A percentile compares a stretch with the other conserved stretches of the same genome.
Evolutionary conservation across 2,113 vertebrate genomes (phyloP).

Genomic region (Glaucidium brasilianum): DNA sequence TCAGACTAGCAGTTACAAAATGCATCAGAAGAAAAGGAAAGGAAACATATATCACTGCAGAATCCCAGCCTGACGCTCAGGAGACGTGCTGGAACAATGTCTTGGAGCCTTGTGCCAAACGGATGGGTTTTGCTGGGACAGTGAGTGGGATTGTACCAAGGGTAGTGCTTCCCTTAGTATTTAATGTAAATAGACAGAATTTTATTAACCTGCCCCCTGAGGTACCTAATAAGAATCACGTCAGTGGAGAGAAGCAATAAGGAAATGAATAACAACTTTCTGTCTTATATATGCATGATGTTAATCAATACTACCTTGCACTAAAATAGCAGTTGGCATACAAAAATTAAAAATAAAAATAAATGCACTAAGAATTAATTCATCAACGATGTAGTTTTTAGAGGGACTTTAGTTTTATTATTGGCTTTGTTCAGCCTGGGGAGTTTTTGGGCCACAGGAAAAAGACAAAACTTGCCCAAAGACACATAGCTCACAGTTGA

Average conservation of each 20-base stretch:
- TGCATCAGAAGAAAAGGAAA: not conserved
- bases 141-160: not conserved
- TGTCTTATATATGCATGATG: not conserved
- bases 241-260: not conserved
- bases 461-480: not conserved
- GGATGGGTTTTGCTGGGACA: not conserved
- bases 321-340: not conserved
- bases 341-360: not conserved
- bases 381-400: not conserved
- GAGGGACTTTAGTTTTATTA: not conserved
- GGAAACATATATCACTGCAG: not conserved
- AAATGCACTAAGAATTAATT: not conserved
- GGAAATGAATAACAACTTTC: constrained; percentile 15
- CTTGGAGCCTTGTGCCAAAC: not conserved
- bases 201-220: constrained; percentile 19
- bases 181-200: not conserved
- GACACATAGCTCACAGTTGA: not conserved
- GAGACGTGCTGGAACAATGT: not conserved
- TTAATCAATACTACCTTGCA: constrained; percentile 34
- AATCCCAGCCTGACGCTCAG: not conserved
- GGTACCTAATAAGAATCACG: not conserved
- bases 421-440: not conserved
- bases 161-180: not conserved
- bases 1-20: not conserved
- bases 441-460: not conserved